Evolutionary conservation across 2,888 invertebrate genomes (phyloP).

Genomic region (Patella depressa): DNA sequence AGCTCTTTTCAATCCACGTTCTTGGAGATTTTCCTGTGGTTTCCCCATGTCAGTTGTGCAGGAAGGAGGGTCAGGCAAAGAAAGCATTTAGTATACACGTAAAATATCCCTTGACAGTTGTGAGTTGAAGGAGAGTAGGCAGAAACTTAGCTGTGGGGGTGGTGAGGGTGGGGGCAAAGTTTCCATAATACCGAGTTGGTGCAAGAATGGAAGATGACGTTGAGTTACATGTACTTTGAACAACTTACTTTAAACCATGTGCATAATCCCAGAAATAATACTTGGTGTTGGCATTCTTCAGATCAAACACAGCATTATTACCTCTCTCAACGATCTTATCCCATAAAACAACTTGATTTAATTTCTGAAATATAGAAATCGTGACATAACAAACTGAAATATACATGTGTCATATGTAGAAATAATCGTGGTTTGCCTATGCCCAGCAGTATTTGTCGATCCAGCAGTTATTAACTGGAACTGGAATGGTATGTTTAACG

Average conservation of each 20-base stretch:
- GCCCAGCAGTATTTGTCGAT: too few species aligned
- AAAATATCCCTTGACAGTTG: not conserved
- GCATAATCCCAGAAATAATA: conserved; percentile 99
- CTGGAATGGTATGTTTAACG: too few species aligned
- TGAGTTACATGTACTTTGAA: not conserved
- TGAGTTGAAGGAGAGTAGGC: too few species aligned
- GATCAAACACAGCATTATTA: conserved; percentile 92
- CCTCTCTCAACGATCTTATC: conserved; percentile 97
- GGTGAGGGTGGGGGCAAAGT: not conserved
- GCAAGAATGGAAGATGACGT: not conserved
- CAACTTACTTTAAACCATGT: conserved; percentile 88
- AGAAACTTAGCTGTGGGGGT: not conserved
- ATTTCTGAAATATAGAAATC: conserved; percentile 66
- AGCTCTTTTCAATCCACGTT: too few species aligned
- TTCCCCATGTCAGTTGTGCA: too few species aligned
- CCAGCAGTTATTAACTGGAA: too few species aligned
- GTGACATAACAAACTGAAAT: not conserved
- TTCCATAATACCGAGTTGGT: too few species aligned
- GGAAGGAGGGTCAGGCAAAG: too few species aligned
- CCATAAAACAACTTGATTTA: conserved; percentile 90
- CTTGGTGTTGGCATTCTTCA: conserved; percentile 95
- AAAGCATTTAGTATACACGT: not conserved
- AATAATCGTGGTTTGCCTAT: too few species aligned
- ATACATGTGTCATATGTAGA: too few species aligned
- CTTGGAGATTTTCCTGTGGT: too few species aligned